phyloP scores from a whole-genome alignment of 1,140 invertebrate species.

The Drusus annulatus region DNA sequence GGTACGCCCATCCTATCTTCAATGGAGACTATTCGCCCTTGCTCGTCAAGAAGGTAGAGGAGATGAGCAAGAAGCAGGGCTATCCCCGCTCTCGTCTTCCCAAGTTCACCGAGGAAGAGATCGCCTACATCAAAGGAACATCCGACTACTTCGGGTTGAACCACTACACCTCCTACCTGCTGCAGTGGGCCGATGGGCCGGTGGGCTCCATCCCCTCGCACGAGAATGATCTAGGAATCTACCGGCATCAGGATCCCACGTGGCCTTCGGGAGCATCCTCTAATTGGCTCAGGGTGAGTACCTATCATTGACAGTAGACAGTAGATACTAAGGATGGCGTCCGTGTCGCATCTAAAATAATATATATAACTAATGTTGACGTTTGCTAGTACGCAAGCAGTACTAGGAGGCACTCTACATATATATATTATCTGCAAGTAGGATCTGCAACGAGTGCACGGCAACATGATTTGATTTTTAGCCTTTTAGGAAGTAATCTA shows the following conservation, averaged over 20 bases:
- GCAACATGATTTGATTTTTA: too few relatives aligned
- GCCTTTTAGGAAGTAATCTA: too few relatives aligned
- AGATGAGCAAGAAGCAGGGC: slow-evolving; percentile 75
- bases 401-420: too few relatives aligned
- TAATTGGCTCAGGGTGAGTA: slow-evolving; percentile 67
- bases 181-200: slow-evolving; percentile 65
- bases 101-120: slow-evolving; percentile 75
- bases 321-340: too few relatives aligned
- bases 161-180: slow-evolving; percentile 73
- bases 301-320: too few relatives aligned
- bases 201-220: slow-evolving; percentile 67
- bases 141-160: slow-evolving; percentile 77
- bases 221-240: slow-evolving; percentile 69
- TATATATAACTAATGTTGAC: too few relatives aligned
- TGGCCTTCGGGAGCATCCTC: slow-evolving; percentile 70
- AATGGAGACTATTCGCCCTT: slow-evolving; percentile 79
- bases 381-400: too few relatives aligned
- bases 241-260: slow-evolving; percentile 66
- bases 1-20: slow-evolving; percentile 80
- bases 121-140: slow-evolving; percentile 70
- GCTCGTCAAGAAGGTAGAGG: slow-evolving; percentile 74
- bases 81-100: slow-evolving; percentile 75
- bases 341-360: too few relatives aligned
- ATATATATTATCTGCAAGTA: too few relatives aligned
- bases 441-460: too few relatives aligned